phyloP scores from a whole-genome alignment of 2,797 vertebrate species.

The Naso thynnoides region DNA sequence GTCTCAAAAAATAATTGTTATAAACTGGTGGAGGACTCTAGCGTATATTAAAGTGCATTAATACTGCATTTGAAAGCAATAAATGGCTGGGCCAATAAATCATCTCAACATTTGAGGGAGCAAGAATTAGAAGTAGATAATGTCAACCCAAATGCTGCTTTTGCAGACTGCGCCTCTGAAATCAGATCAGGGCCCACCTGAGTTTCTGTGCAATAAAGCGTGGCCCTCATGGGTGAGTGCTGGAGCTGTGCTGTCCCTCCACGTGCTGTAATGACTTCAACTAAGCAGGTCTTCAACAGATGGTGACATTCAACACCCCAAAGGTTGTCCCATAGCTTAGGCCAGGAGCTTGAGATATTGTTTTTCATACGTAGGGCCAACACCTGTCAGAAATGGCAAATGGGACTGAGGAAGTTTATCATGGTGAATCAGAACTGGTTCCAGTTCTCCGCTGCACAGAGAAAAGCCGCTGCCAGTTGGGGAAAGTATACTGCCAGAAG shows the following conservation, averaged over 20 bases:
- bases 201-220: conserved; percentile 76
- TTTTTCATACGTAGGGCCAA: conserved; percentile 60
- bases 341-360: conserved; percentile 60
- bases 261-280: conserved; percentile 65
- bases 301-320: conserved; percentile 81
- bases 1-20: neutral
- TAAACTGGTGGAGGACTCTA: neutral
- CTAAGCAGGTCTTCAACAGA: conserved; percentile 76
- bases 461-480: conserved; percentile 45
- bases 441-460: conserved; percentile 28
- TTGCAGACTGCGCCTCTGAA: conserved; percentile 56
- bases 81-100: conserved; percentile 27
- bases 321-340: conserved; percentile 65
- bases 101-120: conserved; percentile 33
- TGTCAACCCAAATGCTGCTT: conserved; percentile 54
- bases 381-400: conserved; percentile 71
- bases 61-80: neutral
- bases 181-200: conserved; percentile 76
- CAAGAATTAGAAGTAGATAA: conserved; percentile 60
- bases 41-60: neutral
- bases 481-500: conserved; percentile 15
- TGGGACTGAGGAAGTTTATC: conserved; percentile 32
- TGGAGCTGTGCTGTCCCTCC: conserved; percentile 40
- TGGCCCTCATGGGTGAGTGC: conserved; percentile 48
- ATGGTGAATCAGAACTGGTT: conserved; percentile 30